phyloP scores from a whole-genome alignment of 2,888 invertebrate species.

The Pandemis cinnamomeana region DNA sequence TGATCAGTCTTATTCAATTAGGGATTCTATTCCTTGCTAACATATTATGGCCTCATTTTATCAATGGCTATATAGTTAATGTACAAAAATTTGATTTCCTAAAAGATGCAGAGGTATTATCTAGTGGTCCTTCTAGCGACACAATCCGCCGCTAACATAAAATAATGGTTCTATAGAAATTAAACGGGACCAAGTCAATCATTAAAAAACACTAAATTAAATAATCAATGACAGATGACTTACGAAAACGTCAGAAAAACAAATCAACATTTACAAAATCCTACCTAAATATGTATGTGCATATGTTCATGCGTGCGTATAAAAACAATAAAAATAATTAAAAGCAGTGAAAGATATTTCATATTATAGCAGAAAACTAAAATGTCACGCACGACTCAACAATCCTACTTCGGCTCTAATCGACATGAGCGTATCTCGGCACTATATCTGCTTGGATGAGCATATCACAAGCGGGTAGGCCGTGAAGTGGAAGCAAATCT shows the following conservation, averaged over 20 bases:
- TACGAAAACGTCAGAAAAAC: constrained; percentile 1
- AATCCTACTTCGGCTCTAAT: constrained; percentile 76
- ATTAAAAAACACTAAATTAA: neutral
- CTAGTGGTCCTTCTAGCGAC: constrained; percentile 19
- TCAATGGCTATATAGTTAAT: constrained; percentile 6
- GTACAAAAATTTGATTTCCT: neutral
- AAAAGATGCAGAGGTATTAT: neutral
- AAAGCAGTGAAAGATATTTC: constrained; percentile 14
- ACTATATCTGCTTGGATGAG: constrained; percentile 91
- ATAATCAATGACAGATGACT: neutral
- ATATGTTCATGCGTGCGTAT: constrained; percentile 14
- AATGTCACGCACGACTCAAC: neutral
- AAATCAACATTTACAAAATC: constrained; percentile 24
- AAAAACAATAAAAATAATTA: constrained; percentile 19
- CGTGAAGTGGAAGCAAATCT: constrained; percentile 86
- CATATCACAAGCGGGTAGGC: constrained; percentile 90
- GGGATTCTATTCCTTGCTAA: neutral
- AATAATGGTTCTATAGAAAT: neutral
- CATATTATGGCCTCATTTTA: constrained; percentile 6
- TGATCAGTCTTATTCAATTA: constrained; percentile 31
- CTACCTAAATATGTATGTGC: constrained; percentile 6
- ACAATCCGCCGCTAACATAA: neutral
- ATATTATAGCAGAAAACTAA: constrained; percentile 8
- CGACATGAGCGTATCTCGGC: constrained; percentile 89
- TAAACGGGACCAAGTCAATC: neutral